Base-by-base conservation (phyloP, 1,140 invertebrate genomes). In the Xylocopa sonorina region DNA sequence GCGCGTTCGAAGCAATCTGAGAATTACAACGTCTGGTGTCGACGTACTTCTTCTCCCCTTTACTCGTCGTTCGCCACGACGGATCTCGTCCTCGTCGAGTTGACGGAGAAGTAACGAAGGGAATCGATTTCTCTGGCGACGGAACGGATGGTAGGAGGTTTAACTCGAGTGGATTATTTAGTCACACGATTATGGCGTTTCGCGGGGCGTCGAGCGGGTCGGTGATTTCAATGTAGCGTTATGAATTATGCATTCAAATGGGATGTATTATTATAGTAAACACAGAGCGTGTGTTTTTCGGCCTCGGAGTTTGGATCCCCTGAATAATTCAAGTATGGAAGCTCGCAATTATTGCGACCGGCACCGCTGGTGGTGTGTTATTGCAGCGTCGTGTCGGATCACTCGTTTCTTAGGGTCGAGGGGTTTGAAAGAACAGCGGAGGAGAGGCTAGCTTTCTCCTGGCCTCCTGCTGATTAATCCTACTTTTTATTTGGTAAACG, bases 191-290 rank as follows among this genome's bases (percentile, higher is more conserved):
- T 58, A 58, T 18, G 29, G 27, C 16, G 55, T 21, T 58, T 34
- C 18, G 29, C 55, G 29, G 34, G 12, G 14, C 55, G 18, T 7
- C 12, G 27, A 12, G 1, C 10, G 38, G 38, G 38, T 38, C 55
- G 51, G 51, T n/a, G 24, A 55, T 58, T 58, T 58, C 55, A 58
- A 58, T 34, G 55, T 58, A 14, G 16, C 55, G 55, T 32, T n/a
- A 58, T 58, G 24, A 58, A 58, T 58, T 58, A 58, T 58, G 55
- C 55, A 58, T 34, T 18, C 12, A 4, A 24, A 4, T 29, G 18
- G 55, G 29, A 34, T 16, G 55, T 58, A 58, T 58, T 58, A 58
- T 58, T 58, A 58, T 34, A 58, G 34, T 58, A 34, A 58, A 58
- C 55, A 58, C 55, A 58, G 18, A 58, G 29, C n/a, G n/a, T 18